A percentile compares a stretch with the other conserved stretches of the same genome.
Evolutionary conservation across 2,888 invertebrate species (phyloP).

Genomic region (Macaria notata): DNA sequence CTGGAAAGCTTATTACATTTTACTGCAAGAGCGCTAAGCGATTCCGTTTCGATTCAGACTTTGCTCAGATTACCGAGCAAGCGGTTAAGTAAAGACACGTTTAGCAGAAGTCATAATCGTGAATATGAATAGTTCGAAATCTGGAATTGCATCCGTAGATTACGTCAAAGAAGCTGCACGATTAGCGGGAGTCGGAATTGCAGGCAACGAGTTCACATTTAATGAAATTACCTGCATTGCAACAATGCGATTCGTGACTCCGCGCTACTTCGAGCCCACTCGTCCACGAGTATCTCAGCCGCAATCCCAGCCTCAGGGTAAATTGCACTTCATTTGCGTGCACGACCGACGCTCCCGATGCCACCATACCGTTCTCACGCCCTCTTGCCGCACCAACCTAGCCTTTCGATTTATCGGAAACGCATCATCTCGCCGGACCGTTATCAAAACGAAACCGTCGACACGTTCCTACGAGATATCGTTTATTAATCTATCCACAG

Average conservation of each 20-base stretch:
- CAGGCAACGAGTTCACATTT: constrained; percentile 40
- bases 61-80: not conserved
- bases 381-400: constrained; percentile 42
- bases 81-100: constrained; percentile 1
- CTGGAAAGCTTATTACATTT: constrained; percentile 12
- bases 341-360: constrained; percentile 55
- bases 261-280: constrained; percentile 38
- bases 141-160: constrained; percentile 3
- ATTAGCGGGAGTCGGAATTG: constrained; percentile 24
- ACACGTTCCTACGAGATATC: constrained; percentile 52
- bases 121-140: constrained; percentile 4
- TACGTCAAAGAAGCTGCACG: constrained; percentile 15
- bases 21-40: constrained; percentile 8
- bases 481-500: constrained; percentile 50
- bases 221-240: constrained; percentile 67
- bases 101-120: constrained; percentile 1
- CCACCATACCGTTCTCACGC: constrained; percentile 63
- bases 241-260: constrained; percentile 67
- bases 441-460: constrained; percentile 48
- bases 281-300: constrained; percentile 52
- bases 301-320: constrained; percentile 57
- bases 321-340: constrained; percentile 75
- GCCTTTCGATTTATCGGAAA: constrained; percentile 43
- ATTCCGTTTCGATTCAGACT: constrained; percentile 1
- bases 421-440: constrained; percentile 47